Base-by-base conservation (phyloP, 2,113 vertebrate genomes). In the Chaenogobius annularis region DNA sequence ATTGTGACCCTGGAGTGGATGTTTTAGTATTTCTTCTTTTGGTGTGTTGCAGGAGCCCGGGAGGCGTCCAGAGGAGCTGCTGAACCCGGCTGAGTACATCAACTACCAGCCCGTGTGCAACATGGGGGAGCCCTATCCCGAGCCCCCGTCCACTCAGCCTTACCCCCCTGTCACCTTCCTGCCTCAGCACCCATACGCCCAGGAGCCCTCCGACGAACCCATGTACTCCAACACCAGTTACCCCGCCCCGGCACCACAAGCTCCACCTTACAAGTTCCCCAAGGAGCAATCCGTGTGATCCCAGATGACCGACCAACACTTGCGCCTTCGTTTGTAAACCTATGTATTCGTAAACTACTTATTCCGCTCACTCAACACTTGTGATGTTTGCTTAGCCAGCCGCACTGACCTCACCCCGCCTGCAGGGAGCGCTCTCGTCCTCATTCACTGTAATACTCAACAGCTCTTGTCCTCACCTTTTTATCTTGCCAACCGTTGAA, bases 241-340 rank as follows among this genome's bases (percentile, higher is more conserved):
- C 79, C 83, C 94, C 0, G 87, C 92, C 54, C 88, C 94, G 0
- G 92, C 89, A 31, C 94, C 94, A 22, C 90, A 92, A 1, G 58
- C 58, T 35, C 91, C 92, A 61, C 92, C 91, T 0, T 94, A 92
- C 88, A 91, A 92, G 15, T 96, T 93, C 90, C 94, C 95, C 79
- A 95, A 95, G 87, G 95, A 96, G 88, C 95, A 96, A 83, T 95
- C 94, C 0, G 94, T 96, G 72, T 95, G 92, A 89, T 55, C 4
- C 9, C 68, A 68, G 37, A 26, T 47, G 0, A 26, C 73, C 26
- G 74, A 79, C 83, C 67, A 17, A 35, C 35, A 12, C 61, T 31
- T 20, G 3, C 31, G 3, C 35, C 61, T 63, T 40, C 40, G 59
- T 63, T 43, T 63, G 61, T 63, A 40, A 63, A 43, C 17, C 37